These are phyloP conservation scores for Tetramorium alpestre DNA, from an alignment of 1,140 invertebrate genomes.

Conservation along the genomic window DNA sequence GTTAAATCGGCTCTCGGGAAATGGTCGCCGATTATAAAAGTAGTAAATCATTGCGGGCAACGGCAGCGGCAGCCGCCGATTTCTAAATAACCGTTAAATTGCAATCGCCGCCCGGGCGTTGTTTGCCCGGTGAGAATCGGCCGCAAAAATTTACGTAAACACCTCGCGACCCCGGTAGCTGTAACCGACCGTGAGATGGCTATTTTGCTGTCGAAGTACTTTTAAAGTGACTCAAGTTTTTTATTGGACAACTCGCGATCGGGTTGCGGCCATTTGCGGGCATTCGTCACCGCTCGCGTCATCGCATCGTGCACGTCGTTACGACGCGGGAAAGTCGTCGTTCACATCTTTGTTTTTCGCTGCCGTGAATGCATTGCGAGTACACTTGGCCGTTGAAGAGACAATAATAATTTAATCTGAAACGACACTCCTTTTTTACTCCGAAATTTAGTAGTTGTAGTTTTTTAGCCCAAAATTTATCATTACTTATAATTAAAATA, in stretches of 20 bases:
- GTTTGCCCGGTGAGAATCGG: not conserved
- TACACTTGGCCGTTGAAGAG: not conserved
- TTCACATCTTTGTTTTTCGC: slow-evolving; percentile 21
- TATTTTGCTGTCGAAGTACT: slow-evolving; percentile 24
- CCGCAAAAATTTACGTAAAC: slow-evolving; percentile 58
- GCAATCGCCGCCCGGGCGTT: slow-evolving; percentile 44
- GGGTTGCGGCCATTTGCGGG: slow-evolving; percentile 48
- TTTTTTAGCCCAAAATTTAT: not conserved
- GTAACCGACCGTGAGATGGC: slow-evolving; percentile 51
- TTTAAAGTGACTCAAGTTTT: slow-evolving; percentile 49
- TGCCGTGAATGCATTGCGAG: not conserved
- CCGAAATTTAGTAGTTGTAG: not conserved
- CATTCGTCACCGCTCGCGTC: slow-evolving; percentile 50
- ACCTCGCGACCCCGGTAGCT: slow-evolving; percentile 25
- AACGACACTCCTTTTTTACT: not conserved
- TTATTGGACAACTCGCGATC: slow-evolving; percentile 37
- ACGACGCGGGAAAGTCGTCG: slow-evolving; percentile 10
- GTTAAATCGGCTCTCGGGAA: slow-evolving; percentile 57
- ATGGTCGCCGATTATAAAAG: slow-evolving; percentile 62
- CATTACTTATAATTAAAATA: not conserved
- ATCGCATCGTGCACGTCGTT: slow-evolving; percentile 40
- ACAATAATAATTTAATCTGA: not conserved
- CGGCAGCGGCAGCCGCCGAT: slow-evolving; percentile 33
- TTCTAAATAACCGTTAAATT: slow-evolving; percentile 60
- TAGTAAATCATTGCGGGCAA: slow-evolving; percentile 59